Conservation (phyloP, 2,797 vertebrate species). For the Aselliscus stoliczkanus region DNA sequence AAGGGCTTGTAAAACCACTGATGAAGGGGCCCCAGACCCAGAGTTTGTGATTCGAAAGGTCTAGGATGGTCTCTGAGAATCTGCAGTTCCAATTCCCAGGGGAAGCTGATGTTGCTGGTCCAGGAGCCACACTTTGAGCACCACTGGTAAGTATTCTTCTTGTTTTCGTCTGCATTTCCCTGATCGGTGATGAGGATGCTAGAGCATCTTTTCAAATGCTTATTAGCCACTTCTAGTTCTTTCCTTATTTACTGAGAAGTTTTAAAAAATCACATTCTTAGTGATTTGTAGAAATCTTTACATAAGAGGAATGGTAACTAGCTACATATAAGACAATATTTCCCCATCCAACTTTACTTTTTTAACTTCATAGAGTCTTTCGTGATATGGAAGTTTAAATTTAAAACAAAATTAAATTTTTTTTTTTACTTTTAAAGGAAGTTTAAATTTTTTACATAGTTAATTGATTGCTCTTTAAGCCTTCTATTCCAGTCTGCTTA, state of each 20-base stretch:
- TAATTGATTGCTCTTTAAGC: neutral
- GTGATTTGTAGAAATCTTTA: neutral
- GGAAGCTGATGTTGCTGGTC: neutral
- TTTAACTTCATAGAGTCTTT: neutral
- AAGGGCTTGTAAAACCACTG: neutral
- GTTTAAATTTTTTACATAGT: neutral
- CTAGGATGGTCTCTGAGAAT: neutral
- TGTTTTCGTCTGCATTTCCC: neutral
- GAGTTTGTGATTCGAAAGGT: neutral
- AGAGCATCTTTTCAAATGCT: neutral
- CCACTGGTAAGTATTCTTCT: neutral
- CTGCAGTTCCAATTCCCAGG: neutral
- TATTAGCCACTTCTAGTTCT: neutral
- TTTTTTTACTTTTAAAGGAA: too few species aligned
- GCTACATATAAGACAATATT: neutral
- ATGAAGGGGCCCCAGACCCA: fast-evolving
- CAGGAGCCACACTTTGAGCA: neutral
- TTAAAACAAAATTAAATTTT: too few species aligned
- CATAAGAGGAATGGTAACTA: neutral
- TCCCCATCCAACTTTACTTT: neutral
- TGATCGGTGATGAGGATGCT: neutral
- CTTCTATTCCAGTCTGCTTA: neutral
- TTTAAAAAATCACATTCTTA: neutral
- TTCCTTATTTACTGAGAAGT: neutral
- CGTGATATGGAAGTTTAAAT: neutral